phyloP scores from a whole-genome alignment of 2,113 vertebrate genomes.

The Nothocercus julius region DNA sequence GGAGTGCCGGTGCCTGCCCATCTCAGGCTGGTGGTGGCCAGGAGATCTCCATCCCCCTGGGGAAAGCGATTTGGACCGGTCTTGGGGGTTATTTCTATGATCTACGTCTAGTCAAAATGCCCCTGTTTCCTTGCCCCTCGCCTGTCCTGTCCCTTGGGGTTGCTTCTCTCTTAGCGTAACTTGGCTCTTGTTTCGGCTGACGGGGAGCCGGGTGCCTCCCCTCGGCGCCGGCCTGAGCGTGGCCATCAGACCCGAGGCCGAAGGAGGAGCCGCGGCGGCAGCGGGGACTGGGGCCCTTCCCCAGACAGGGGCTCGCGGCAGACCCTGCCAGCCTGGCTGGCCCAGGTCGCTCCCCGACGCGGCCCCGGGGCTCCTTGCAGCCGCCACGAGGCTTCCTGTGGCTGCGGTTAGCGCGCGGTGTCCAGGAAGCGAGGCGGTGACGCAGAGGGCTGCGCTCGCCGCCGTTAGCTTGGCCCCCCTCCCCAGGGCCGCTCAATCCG shows the following conservation, averaged over 20 bases:
- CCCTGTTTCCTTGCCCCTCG: fast-evolving
- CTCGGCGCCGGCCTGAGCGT: too few species aligned
- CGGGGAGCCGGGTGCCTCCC: too few species aligned
- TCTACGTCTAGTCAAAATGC: neutral
- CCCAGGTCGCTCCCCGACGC: too few species aligned
- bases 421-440: constrained; percentile 5
- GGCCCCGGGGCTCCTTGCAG: neutral
- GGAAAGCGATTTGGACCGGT: neutral
- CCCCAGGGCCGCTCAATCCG: neutral
- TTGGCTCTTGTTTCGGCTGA: neutral
- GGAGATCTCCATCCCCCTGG: neutral
- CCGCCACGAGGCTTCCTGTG: neutral
- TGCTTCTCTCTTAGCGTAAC: neutral
- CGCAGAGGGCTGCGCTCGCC: neutral
- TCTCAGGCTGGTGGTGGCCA: neutral
- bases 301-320: too few species aligned
- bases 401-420: neutral
- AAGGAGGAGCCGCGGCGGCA: too few species aligned
- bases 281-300: too few species aligned
- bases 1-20: neutral
- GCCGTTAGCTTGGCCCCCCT: neutral
- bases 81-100: neutral
- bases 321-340: too few species aligned
- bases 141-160: neutral
- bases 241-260: too few species aligned